phyloP scores from a whole-genome alignment of 2,797 vertebrate species.

The Manis javanica region DNA sequence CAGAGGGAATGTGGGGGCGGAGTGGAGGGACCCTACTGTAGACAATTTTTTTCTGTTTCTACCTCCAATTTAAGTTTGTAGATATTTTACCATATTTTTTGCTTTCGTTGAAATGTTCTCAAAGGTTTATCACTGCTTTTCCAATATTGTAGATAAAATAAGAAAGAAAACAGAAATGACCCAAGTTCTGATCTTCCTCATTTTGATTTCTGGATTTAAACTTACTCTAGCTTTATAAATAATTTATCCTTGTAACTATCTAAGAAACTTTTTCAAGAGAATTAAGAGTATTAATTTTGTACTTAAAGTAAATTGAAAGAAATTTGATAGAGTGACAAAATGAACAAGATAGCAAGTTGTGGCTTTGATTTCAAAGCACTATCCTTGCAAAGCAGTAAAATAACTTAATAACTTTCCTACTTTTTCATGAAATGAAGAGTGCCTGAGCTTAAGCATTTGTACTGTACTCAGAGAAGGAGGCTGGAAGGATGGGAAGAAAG shows the following conservation, averaged over 20 bases:
- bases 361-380: slow-evolving; percentile 44
- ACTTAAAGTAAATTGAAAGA: slow-evolving; percentile 59
- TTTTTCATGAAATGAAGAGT: not conserved
- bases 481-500: not conserved
- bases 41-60: slow-evolving; percentile 46
- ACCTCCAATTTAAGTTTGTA: slow-evolving; percentile 61
- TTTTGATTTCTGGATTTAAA: slow-evolving; percentile 46
- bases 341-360: slow-evolving; percentile 27
- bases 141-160: not conserved
- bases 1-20: not conserved
- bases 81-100: slow-evolving; percentile 67
- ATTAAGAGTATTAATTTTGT: slow-evolving; percentile 50
- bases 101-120: slow-evolving; percentile 45
- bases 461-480: not conserved
- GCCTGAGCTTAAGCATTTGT: not conserved
- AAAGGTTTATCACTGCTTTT: slow-evolving; percentile 61
- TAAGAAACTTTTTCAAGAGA: slow-evolving; percentile 35
- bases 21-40: not conserved
- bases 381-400: not conserved
- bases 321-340: slow-evolving; percentile 39
- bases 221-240: slow-evolving; percentile 45
- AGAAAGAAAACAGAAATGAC: not conserved
- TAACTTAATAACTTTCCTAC: not conserved
- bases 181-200: not conserved
- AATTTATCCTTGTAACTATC: slow-evolving; percentile 32